Evolutionary conservation across 1,140 invertebrate genomes (phyloP).

Genomic region (Conus betulinus): DNA sequence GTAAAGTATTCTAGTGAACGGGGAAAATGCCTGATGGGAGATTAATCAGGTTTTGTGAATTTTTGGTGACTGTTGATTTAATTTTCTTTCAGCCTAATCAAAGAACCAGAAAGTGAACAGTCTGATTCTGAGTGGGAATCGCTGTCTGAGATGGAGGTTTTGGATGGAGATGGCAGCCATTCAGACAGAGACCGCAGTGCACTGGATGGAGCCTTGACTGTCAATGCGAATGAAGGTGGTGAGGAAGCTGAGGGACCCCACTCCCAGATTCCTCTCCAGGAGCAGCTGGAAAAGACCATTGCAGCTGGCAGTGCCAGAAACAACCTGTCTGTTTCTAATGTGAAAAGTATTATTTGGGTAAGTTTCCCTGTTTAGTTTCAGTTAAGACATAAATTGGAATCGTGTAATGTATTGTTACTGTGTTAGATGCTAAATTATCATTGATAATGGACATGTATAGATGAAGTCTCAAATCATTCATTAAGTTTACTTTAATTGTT

Average conservation of each 20-base stretch:
- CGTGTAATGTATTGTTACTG: too few relatives aligned
- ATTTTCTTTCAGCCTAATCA: not conserved
- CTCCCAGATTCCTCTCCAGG: slow-evolving; percentile 77
- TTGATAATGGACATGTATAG: too few relatives aligned
- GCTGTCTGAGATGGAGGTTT: slow-evolving; percentile 64
- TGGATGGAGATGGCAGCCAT: not conserved
- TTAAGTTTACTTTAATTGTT: too few relatives aligned
- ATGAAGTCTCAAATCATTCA: too few relatives aligned
- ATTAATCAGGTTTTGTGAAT: too few relatives aligned
- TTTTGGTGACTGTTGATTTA: not conserved
- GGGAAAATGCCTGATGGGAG: too few relatives aligned
- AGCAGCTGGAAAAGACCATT: slow-evolving; percentile 77
- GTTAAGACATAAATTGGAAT: too few relatives aligned
- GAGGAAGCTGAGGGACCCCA: not conserved
- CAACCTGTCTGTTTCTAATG: slow-evolving; percentile 82
- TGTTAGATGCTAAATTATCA: too few relatives aligned
- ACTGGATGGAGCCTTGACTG: not conserved
- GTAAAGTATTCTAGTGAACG: too few relatives aligned
- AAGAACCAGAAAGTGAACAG: not conserved
- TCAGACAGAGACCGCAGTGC: not conserved
- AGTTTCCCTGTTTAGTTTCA: slow-evolving; percentile 9
- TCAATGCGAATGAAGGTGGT: not conserved
- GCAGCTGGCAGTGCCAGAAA: slow-evolving; percentile 81
- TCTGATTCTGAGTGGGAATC: slow-evolving; percentile 15
- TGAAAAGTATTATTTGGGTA: slow-evolving; percentile 80